Conservation (phyloP, 1,140 invertebrate species). For the Heliconius congener region DNA sequence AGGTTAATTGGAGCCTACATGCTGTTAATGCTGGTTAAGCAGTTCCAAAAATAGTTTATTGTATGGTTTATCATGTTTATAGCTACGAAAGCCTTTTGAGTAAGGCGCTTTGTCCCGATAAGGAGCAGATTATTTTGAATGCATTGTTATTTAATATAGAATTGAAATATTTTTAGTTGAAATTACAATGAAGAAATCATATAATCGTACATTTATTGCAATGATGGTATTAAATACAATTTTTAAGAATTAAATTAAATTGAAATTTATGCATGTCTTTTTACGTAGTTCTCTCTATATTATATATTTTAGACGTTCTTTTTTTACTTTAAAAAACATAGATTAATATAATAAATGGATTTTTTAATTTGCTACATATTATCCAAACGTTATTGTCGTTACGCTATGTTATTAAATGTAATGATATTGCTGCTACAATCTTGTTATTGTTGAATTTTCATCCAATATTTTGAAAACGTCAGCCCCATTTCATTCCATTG, state of each 20-base stretch:
- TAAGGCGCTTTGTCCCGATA: constrained; percentile 19
- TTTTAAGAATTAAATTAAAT: no score
- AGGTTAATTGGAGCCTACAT: constrained; percentile 58
- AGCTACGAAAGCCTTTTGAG: constrained; percentile 28
- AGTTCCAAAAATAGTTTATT: constrained; percentile 55
- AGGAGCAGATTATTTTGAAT: constrained; percentile 15
- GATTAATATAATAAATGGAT: no score
- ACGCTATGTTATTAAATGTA: not conserved
- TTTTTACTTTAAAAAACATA: no score
- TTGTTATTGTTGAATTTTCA: not conserved
- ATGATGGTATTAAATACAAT: not conserved
- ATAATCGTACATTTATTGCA: not conserved
- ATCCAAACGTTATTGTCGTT: not conserved
- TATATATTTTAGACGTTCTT: no score
- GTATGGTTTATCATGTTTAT: constrained; percentile 43
- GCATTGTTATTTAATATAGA: constrained; percentile 1
- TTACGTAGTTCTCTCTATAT: no score
- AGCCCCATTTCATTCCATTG: constrained; percentile 35
- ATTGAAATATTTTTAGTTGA: not conserved
- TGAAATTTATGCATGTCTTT: no score
- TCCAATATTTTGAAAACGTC: not conserved
- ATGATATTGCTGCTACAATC: not conserved
- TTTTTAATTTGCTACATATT: no score
- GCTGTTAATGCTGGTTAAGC: constrained; percentile 44
- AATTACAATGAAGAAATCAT: not conserved